A percentile compares a stretch with the other conserved stretches of the same genome.
phyloP scores from a whole-genome alignment of 2,888 invertebrate species.

The Acanthosoma haemorrhoidale region DNA sequence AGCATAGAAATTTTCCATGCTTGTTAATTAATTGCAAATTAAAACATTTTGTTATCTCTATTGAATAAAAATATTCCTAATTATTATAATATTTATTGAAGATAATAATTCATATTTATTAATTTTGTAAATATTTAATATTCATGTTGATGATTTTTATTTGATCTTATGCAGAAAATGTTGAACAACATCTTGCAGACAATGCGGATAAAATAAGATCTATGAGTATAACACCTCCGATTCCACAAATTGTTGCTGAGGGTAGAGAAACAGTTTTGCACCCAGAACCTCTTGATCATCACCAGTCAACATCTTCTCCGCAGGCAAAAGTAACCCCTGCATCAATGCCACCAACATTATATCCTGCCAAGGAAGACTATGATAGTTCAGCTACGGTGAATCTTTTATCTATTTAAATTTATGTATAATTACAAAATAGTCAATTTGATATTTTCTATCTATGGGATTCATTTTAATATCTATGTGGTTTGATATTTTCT shows the following conservation, averaged over 20 bases:
- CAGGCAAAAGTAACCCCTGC: constrained; percentile 46
- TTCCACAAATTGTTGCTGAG: constrained; percentile 34
- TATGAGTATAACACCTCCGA: constrained; percentile 10
- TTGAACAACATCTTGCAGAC: background rate
- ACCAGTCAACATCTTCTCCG: constrained; percentile 30
- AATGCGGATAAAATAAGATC: constrained; percentile 15
- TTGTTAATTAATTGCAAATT: no score
- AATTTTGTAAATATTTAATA: no score
- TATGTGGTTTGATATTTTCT: no score
- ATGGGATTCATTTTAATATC: no score
- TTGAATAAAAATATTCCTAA: no score
- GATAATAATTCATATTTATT: no score
- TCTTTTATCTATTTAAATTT: constrained; percentile 29
- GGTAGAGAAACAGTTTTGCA: constrained; percentile 8
- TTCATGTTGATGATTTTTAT: background rate
- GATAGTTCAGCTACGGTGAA: constrained; percentile 56
- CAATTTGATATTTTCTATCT: no score
- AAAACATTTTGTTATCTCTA: no score
- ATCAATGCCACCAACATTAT: constrained; percentile 39
- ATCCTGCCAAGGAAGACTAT: constrained; percentile 50
- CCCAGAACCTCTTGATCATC: constrained; percentile 9
- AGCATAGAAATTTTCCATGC: no score
- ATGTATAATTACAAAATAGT: no score
- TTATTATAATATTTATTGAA: no score
- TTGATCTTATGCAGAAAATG: background rate